Conservation (phyloP, 2,797 vertebrate species). For the Coendou prehensilis region DNA sequence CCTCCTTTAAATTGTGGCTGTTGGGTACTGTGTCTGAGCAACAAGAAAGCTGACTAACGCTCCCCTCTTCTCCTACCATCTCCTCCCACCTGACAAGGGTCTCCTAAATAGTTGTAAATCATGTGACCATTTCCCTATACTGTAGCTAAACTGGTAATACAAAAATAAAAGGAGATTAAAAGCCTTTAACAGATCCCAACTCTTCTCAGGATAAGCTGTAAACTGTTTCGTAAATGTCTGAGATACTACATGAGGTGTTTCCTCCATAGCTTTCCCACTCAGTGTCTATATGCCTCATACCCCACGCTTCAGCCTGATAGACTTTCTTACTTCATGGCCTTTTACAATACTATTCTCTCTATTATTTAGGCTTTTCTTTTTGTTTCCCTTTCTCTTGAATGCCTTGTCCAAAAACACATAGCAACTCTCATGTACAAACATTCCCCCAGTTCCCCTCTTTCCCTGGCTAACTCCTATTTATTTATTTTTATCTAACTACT, state of each 20-base stretch:
- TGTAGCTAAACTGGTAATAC: neutral
- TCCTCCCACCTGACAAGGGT: neutral
- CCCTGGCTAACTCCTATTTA: neutral
- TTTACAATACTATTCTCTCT: neutral
- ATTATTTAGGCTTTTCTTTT: neutral
- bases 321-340: neutral
- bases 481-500: neutral
- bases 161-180: neutral
- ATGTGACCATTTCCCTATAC: neutral
- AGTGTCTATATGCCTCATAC: neutral
- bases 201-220: neutral
- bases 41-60: neutral
- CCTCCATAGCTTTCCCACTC: neutral
- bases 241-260: neutral
- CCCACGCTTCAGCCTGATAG: neutral
- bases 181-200: neutral
- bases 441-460: neutral
- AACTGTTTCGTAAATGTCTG: neutral
- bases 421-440: neutral
- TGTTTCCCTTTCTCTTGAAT: slow-evolving; percentile 12
- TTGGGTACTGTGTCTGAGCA: neutral
- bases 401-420: neutral
- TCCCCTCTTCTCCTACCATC: neutral
- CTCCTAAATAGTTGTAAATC: neutral
- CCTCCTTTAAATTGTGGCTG: neutral